Conservation (phyloP, 1,140 invertebrate species). For the Dendroctonus ponderosae region DNA sequence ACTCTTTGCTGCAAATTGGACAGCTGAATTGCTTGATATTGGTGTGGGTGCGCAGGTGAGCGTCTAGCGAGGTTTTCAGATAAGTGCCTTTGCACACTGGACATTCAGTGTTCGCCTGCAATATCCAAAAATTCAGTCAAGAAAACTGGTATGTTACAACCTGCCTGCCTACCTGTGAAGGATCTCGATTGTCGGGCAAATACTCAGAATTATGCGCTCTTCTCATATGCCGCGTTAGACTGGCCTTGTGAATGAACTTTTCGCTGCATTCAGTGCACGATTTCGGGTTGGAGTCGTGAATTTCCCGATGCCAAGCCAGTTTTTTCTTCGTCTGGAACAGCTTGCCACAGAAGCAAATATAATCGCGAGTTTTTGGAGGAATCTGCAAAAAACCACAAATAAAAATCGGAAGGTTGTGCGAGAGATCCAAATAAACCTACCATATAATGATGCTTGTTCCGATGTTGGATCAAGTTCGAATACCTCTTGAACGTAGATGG, state of each 20-base stretch:
- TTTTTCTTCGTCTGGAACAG: slow-evolving; percentile 80
- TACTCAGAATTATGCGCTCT: slow-evolving; percentile 75
- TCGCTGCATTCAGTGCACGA: slow-evolving; percentile 80
- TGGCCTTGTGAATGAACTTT: slow-evolving; percentile 78
- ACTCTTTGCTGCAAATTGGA: slow-evolving; percentile 78
- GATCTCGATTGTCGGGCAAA: slow-evolving; percentile 57
- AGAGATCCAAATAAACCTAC: slow-evolving; percentile 1
- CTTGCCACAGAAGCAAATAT: slow-evolving; percentile 78
- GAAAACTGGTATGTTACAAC: not conserved
- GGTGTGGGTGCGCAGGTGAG: slow-evolving; percentile 76
- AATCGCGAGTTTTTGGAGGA: slow-evolving; percentile 70
- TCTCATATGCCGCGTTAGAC: slow-evolving; percentile 79
- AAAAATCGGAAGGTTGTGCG: not conserved
- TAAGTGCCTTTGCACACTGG: slow-evolving; percentile 78
- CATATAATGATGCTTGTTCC: slow-evolving; percentile 62
- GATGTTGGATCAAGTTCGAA: slow-evolving; percentile 83
- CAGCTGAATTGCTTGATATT: slow-evolving; percentile 74
- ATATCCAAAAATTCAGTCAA: not conserved
- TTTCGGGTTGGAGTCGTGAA: slow-evolving; percentile 78
- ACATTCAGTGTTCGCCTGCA: slow-evolving; percentile 58
- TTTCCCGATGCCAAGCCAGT: slow-evolving; percentile 81
- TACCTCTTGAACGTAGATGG: slow-evolving; percentile 79
- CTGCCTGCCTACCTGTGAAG: not conserved
- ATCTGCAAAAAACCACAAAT: slow-evolving; percentile 51
- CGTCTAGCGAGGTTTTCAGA: slow-evolving; percentile 73